phyloP scores from a whole-genome alignment of 2,888 invertebrate species.

The Tipula unca region DNA sequence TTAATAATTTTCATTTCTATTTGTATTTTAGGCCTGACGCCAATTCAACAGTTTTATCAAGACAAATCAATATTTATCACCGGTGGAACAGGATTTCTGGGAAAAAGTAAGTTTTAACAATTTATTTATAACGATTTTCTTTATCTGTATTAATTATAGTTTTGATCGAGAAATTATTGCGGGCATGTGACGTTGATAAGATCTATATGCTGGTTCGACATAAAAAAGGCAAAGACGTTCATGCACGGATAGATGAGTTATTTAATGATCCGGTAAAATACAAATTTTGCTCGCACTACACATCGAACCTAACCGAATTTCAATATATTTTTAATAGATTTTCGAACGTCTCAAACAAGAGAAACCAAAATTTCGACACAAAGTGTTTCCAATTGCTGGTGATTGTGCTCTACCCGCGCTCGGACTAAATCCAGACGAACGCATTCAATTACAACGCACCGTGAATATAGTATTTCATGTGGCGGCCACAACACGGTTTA shows the following conservation, averaged over 20 bases:
- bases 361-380: constrained; percentile 35
- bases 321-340: background rate
- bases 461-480: constrained; percentile 67
- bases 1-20: no score
- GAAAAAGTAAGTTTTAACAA: constrained; percentile 34
- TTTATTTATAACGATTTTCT: background rate
- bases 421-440: constrained; percentile 37
- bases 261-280: constrained; percentile 54
- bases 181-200: constrained; percentile 47
- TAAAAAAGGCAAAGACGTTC: constrained; percentile 54
- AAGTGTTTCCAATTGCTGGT: constrained; percentile 38
- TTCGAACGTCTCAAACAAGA: constrained; percentile 28
- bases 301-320: background rate
- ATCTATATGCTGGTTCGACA: constrained; percentile 49
- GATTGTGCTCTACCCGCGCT: constrained; percentile 37
- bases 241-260: constrained; percentile 55
- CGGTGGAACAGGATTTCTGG: constrained; percentile 49
- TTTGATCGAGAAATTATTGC: constrained; percentile 49
- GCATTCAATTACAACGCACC: constrained; percentile 32
- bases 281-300: no score
- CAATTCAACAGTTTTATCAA: constrained; percentile 49
- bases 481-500: constrained; percentile 79
- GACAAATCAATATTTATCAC: constrained; percentile 52
- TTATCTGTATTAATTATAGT: background rate
- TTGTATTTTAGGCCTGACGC: constrained; percentile 25